Conservation (phyloP, 1,140 invertebrate species). For the Drosophila malerkotliana region DNA sequence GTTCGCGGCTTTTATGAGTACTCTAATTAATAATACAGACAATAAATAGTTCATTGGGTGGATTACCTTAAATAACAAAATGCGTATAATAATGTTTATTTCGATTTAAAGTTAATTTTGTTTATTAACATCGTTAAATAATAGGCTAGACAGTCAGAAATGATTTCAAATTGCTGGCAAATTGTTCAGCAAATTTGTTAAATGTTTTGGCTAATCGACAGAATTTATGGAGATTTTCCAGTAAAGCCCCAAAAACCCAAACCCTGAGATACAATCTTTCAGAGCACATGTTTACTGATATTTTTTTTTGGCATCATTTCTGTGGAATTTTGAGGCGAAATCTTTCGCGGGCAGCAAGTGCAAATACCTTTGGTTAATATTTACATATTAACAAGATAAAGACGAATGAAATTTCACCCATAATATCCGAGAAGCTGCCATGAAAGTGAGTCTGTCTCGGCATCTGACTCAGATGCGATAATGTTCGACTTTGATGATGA, state of each 20-base stretch:
- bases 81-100: slow-evolving; percentile 28
- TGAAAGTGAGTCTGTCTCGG: slow-evolving; percentile 29
- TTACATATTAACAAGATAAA: slow-evolving; percentile 33
- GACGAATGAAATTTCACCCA: slow-evolving; percentile 44
- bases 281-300: not conserved
- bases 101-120: slow-evolving; percentile 28
- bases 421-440: slow-evolving; percentile 22
- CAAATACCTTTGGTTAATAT: slow-evolving; percentile 53
- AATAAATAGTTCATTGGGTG: slow-evolving; percentile 23
- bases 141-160: slow-evolving; percentile 38
- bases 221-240: slow-evolving; percentile 16
- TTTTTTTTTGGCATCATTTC: slow-evolving; percentile 39
- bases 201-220: slow-evolving; percentile 12
- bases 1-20: slow-evolving; percentile 13
- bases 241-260: not conserved
- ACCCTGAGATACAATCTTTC: not conserved
- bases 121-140: slow-evolving; percentile 22
- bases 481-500: slow-evolving; percentile 28
- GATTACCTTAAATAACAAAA: slow-evolving; percentile 14
- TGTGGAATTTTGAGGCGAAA: slow-evolving; percentile 47
- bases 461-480: slow-evolving; percentile 44
- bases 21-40: slow-evolving; percentile 32
- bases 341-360: slow-evolving; percentile 39
- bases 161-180: slow-evolving; percentile 15
- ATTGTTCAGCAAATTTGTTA: slow-evolving; percentile 26